These are phyloP conservation scores for Onychomys torridus DNA, from an alignment of 2,797 vertebrate genomes.

Conservation along the genomic window DNA sequence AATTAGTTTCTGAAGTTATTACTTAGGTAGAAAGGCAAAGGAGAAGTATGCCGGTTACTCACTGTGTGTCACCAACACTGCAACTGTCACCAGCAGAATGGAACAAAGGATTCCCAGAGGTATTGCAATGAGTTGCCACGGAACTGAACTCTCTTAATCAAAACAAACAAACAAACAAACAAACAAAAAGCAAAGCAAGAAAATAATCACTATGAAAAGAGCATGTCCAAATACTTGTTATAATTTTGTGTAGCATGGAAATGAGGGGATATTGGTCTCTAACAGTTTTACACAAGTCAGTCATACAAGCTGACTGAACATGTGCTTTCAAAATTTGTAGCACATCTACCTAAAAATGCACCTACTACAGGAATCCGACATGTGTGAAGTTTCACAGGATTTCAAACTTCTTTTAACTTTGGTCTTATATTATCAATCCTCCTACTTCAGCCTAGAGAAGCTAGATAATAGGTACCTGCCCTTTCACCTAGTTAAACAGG, in stretches of 20 bases:
- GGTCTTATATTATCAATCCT: not conserved
- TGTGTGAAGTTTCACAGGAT: not conserved
- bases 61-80: not conserved
- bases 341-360: not conserved
- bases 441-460: accelerated
- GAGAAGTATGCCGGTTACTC: not conserved
- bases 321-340: not conserved
- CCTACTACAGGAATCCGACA: not conserved
- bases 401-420: not conserved
- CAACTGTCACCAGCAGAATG: not conserved
- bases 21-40: not conserved
- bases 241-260: not conserved
- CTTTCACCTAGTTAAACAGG: not conserved
- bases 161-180: too few relatives aligned
- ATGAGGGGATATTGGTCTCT: not conserved
- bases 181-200: not conserved
- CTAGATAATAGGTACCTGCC: not conserved
- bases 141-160: not conserved
- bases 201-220: not conserved
- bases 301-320: not conserved
- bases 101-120: not conserved
- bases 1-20: not conserved
- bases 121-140: not conserved
- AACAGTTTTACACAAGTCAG: not conserved
- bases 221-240: not conserved